phyloP scores from a whole-genome alignment of 2,797 vertebrate genomes.

The Galagoides demidoff region DNA sequence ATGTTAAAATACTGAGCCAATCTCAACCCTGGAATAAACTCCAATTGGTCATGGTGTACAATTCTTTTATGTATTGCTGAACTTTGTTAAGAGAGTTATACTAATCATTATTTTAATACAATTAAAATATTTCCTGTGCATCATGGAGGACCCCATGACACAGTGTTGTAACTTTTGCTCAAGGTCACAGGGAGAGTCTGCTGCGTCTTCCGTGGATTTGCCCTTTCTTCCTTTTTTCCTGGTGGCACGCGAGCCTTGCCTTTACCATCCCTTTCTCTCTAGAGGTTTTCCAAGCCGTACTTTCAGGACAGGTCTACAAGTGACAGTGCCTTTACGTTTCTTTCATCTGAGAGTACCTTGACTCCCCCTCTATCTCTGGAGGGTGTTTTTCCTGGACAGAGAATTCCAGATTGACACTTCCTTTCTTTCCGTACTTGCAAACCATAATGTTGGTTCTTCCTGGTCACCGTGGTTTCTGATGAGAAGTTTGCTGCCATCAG shows the following conservation, averaged over 20 bases:
- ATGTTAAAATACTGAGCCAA: neutral
- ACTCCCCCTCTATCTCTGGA: neutral
- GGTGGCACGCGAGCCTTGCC: no score
- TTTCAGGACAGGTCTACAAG: neutral
- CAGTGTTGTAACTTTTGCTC: neutral
- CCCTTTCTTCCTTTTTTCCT: neutral
- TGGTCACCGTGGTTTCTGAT: neutral
- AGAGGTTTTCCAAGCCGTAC: neutral
- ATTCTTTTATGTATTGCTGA: fast-evolving
- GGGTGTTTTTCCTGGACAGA: neutral
- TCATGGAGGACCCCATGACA: neutral
- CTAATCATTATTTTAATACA: neutral
- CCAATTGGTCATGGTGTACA: fast-evolving
- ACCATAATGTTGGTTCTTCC: neutral
- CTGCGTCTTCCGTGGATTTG: no score
- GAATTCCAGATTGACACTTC: neutral
- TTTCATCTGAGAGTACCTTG: neutral
- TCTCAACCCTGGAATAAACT: neutral
- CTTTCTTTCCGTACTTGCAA: neutral
- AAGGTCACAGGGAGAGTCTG: neutral
- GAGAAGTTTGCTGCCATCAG: no score
- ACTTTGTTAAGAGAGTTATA: neutral
- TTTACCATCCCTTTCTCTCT: neutral
- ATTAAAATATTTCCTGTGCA: neutral
- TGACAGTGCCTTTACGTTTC: neutral